phyloP scores from a whole-genome alignment of 2,113 vertebrate species.

The Recurvirostra avosetta region DNA sequence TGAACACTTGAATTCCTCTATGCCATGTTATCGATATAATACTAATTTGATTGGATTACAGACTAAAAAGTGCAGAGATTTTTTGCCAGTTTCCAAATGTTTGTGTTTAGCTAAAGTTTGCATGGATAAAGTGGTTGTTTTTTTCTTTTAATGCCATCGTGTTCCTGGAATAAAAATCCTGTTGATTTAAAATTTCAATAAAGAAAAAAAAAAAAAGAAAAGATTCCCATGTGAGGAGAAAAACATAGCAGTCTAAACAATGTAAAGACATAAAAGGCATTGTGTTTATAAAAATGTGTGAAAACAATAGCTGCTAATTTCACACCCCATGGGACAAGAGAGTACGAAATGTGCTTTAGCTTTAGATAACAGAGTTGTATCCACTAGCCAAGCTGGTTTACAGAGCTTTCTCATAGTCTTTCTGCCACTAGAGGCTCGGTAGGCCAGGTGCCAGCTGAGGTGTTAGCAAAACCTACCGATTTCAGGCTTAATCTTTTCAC shows the following conservation, averaged over 20 bases:
- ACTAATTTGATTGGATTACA: background rate
- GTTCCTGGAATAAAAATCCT: conserved; percentile 51
- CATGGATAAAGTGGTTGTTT: background rate
- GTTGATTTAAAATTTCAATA: conserved; percentile 72
- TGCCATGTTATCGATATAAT: background rate
- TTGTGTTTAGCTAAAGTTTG: conserved; percentile 29
- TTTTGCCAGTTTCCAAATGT: background rate
- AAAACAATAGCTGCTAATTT: conserved; percentile 84
- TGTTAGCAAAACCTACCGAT: conserved; percentile 78
- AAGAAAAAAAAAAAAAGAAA: conserved; percentile 3
- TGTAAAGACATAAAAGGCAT: conserved; percentile 75
- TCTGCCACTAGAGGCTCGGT: conserved; percentile 70
- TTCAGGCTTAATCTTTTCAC: conserved; percentile 92
- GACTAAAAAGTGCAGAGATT: background rate
- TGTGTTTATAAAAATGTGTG: conserved; percentile 75
- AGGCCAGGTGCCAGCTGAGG: conserved; percentile 79
- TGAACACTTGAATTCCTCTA: background rate
- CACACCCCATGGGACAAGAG: conserved; percentile 75
- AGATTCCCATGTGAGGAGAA: conserved; percentile 50
- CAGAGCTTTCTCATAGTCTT: conserved; percentile 62
- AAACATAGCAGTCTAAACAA: conserved; percentile 66
- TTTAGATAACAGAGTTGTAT: conserved; percentile 79
- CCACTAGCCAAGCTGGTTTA: conserved; percentile 67
- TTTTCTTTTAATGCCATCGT: background rate
- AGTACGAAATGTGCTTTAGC: conserved; percentile 72